Base-by-base conservation (phyloP, 2,888 invertebrate species). In the Drosophila maculinotata region DNA sequence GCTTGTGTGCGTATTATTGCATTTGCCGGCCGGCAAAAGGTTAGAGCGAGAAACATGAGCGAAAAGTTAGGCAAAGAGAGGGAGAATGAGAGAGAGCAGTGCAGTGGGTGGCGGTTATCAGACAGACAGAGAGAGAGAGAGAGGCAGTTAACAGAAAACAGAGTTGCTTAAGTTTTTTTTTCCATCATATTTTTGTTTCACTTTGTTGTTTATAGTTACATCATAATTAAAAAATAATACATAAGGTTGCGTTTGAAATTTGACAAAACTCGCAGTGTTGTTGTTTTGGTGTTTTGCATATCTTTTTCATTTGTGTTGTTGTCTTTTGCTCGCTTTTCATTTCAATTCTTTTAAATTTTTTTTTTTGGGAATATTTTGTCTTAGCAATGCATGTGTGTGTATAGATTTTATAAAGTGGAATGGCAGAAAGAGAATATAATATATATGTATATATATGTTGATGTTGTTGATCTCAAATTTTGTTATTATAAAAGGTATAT, bases 171-270 rank as follows among this genome's bases (percentile, higher is more conserved):
- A 69, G 69, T 75, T 79, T 76, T 79, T 80, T 73, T 74, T 72
- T 67, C 64, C 75, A 70, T 81, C 78, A 80, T 88, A 74, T 85
- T 84, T 69, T 89, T 88, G 86, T 86, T 89, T 89, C 86, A 86
- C 76, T 77, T 86, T 81, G 85, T 89, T 89, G 88, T 89, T 89
- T 90, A 89, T 90, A 90, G 90, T 90, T 90, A 90, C 90, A 89
- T 89, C 89, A 90, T 90, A 90, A 90, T 90, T 89, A 89, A 85
- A 88, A 90, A 90, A 89, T 89, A 89, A 89, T 85, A 85, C 90
- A 90, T 89, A 90, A 89, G 81, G 81, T 90, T 90, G 89, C 87
- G 85, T 84, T 85, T 88, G 64, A 75, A 83, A 78, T 87, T 80
- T 85, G 75, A 79, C 82, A 85, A 84, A 88, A 87, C 83, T 78